phyloP scores from a whole-genome alignment of 1,140 invertebrate species.

The Anagrus nilaparvatae region DNA sequence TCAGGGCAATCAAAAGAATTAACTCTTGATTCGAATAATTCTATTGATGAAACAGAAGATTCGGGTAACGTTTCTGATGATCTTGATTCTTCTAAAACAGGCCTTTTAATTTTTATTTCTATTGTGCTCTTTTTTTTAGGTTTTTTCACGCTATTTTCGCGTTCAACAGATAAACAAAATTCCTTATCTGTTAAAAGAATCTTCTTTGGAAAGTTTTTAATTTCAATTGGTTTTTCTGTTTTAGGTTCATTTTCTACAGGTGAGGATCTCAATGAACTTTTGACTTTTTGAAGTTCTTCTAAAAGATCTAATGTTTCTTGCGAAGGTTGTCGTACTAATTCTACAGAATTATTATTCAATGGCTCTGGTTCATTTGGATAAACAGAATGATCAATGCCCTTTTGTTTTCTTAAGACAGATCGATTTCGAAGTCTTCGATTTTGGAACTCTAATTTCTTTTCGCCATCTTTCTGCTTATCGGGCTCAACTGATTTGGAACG shows the following conservation, averaged over 20 bases:
- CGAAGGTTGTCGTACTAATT: conserved; percentile 34
- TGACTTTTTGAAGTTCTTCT: conserved; percentile 34
- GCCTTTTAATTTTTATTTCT: not conserved
- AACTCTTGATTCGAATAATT: conserved; percentile 37
- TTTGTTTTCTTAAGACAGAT: conserved; percentile 32
- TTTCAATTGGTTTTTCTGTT: conserved; percentile 13
- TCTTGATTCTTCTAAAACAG: not conserved
- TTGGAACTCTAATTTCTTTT: conserved; percentile 10
- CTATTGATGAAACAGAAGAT: not conserved
- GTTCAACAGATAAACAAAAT: conserved; percentile 36
- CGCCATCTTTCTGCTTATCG: not conserved
- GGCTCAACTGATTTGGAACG: conserved; percentile 6
- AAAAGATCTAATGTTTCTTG: conserved; percentile 38
- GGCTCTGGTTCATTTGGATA: conserved; percentile 23
- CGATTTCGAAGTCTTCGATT: conserved; percentile 17
- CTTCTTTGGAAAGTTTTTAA: conserved; percentile 28
- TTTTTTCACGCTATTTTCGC: conserved; percentile 34
- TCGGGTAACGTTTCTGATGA: conserved; percentile 7
- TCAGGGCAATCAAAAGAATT: conserved; percentile 36
- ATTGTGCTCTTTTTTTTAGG: conserved; percentile 14
- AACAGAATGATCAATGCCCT: conserved; percentile 30
- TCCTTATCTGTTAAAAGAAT: conserved; percentile 37
- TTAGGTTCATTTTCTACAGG: conserved; percentile 27
- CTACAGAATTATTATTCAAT: conserved; percentile 1
- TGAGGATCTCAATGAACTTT: conserved; percentile 33